A percentile compares a stretch with the other conserved stretches of the same genome.
phyloP scores from a whole-genome alignment of 2,888 invertebrate species.

The Drosophila helvetica region DNA sequence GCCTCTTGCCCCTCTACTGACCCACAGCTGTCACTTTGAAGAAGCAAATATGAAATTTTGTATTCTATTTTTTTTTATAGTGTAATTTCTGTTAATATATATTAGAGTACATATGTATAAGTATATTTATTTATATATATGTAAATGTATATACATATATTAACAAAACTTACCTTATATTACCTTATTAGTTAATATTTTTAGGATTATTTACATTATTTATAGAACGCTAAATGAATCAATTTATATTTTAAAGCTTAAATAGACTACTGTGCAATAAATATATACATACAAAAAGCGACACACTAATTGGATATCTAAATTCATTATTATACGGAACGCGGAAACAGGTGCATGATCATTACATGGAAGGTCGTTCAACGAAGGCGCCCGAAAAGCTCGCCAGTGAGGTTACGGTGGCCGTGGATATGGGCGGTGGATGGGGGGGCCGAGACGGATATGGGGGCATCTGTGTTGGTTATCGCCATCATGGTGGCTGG shows the following conservation, averaged over 20 bases:
- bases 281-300: slow-evolving; percentile 37
- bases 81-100: slow-evolving; percentile 43
- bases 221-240: slow-evolving; percentile 33
- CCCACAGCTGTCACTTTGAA: slow-evolving; percentile 18
- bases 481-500: no score
- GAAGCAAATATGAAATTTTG: slow-evolving; percentile 33
- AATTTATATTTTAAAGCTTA: slow-evolving; percentile 57
- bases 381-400: no score
- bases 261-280: slow-evolving; percentile 69
- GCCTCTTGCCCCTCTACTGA: slow-evolving; percentile 1
- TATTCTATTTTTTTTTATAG: slow-evolving; percentile 38
- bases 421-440: no score
- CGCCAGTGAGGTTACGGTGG: no score
- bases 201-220: slow-evolving; percentile 35
- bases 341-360: no score
- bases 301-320: neutral
- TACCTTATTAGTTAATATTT: slow-evolving; percentile 40
- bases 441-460: no score
- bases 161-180: slow-evolving; percentile 44
- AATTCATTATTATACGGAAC: neutral
- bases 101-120: neutral
- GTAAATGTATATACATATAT: slow-evolving; percentile 36
- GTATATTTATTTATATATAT: neutral
- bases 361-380: no score
- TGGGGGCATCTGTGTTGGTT: no score